A percentile compares a stretch with the other conserved stretches of the same genome.
Evolutionary conservation across 2,113 vertebrate genomes (phyloP).

Genomic region (Aspidoscelis tigris): DNA sequence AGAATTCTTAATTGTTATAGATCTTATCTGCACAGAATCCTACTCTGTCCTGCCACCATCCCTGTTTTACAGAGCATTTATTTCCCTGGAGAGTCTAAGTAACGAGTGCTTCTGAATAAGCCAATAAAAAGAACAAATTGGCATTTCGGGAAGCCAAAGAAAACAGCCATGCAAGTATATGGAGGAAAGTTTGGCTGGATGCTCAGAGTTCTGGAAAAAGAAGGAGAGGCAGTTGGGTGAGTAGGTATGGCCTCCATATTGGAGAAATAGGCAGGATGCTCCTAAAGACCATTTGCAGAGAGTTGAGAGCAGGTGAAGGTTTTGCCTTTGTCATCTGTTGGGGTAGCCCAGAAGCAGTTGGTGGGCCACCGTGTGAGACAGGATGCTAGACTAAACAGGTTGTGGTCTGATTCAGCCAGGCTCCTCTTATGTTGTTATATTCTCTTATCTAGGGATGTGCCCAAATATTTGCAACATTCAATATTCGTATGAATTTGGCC

Average conservation of each 20-base stretch:
- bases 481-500: too few relatives aligned
- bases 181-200: constrained; percentile 6
- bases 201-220: too few relatives aligned
- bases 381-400: neutral
- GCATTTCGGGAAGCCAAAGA: constrained; percentile 45
- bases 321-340: too few relatives aligned
- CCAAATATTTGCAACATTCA: too few relatives aligned
- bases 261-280: neutral
- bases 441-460: too few relatives aligned
- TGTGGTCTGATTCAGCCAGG: neutral
- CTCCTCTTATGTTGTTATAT: neutral
- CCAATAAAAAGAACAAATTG: constrained; percentile 59
- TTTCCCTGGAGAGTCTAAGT: constrained; percentile 55
- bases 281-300: neutral
- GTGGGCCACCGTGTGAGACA: neutral
- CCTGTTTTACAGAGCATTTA: constrained; percentile 55
- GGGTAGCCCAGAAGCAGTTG: neutral
- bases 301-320: neutral
- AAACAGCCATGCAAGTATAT: constrained; percentile 49
- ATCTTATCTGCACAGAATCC: constrained; percentile 68
- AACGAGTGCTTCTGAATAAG: constrained; percentile 61
- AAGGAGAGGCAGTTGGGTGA: neutral
- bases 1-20: constrained; percentile 74
- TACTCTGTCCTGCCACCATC: constrained; percentile 36
- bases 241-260: neutral